Evolutionary conservation across 2,888 invertebrate genomes (phyloP).

Genomic region (Vesta saturnalis): DNA sequence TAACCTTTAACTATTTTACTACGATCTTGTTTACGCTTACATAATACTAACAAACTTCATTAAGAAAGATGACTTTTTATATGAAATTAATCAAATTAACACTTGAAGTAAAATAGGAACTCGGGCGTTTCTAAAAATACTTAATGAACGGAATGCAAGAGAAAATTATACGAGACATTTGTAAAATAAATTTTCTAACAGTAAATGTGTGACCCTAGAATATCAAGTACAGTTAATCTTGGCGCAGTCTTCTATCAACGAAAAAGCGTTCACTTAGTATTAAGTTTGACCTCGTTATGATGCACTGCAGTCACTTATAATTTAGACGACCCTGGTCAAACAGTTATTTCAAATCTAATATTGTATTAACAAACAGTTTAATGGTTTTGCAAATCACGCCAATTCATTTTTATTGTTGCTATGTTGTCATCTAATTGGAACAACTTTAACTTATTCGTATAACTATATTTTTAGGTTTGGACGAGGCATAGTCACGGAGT

Average conservation of each 20-base stretch:
- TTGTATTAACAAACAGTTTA: slow-evolving; percentile 12
- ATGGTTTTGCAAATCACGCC: slow-evolving; percentile 27
- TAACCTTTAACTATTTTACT: too few species aligned
- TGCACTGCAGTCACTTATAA: slow-evolving; percentile 6
- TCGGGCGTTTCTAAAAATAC: neutral
- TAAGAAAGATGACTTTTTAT: too few species aligned
- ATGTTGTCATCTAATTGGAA: slow-evolving; percentile 1
- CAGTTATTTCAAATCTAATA: slow-evolving; percentile 23
- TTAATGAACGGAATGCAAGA: neutral
- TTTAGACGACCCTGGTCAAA: slow-evolving; percentile 29
- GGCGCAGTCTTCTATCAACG: slow-evolving; percentile 7
- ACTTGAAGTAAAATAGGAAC: too few species aligned
- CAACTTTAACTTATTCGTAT: slow-evolving; percentile 18
- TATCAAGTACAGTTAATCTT: slow-evolving; percentile 12
- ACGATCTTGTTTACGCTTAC: too few species aligned
- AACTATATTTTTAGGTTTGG: slow-evolving; percentile 68
- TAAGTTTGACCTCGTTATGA: slow-evolving; percentile 11
- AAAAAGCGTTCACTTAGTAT: slow-evolving; percentile 6
- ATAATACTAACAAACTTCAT: too few species aligned
- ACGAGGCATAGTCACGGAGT: slow-evolving; percentile 78
- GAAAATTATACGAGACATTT: neutral
- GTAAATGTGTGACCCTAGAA: slow-evolving; percentile 8
- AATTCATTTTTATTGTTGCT: slow-evolving; percentile 1
- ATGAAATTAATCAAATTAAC: too few species aligned
- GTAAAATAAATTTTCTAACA: slow-evolving; percentile 4